These are phyloP conservation scores for Beroe ovata DNA, from an alignment of 37 sponge, comb jelly and placozoan genomes.

Conservation along the genomic window DNA sequence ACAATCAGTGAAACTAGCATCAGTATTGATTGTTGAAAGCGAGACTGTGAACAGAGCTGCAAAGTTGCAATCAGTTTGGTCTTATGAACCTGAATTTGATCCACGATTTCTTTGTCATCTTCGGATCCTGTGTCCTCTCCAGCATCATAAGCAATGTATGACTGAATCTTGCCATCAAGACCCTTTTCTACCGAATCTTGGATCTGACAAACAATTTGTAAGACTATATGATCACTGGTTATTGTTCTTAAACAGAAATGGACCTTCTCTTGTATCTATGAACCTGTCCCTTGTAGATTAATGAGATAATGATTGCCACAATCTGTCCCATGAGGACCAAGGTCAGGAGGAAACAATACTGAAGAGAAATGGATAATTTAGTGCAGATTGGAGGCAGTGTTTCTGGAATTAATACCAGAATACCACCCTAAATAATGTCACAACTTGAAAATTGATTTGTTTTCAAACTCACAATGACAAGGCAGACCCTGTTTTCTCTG, in stretches of 20 bases:
- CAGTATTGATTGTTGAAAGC: too few species aligned
- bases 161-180: not conserved
- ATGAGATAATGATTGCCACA: slow-evolving; percentile 59
- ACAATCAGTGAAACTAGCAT: not conserved
- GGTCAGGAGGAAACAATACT: slow-evolving; percentile 46
- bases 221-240: not conserved
- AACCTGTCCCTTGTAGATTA: slow-evolving; percentile 53
- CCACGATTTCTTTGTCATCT: not conserved
- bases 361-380: too few species aligned
- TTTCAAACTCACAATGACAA: slow-evolving; percentile 47
- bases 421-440: too few species aligned
- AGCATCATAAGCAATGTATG: not conserved
- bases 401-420: too few species aligned
- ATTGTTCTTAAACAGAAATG: too few species aligned
- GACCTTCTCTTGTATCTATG: too few species aligned
- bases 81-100: slow-evolving; percentile 32
- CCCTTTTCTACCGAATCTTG: not conserved
- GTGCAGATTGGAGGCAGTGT: too few species aligned
- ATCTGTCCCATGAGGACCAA: slow-evolving; percentile 59
- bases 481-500: slow-evolving; percentile 25
- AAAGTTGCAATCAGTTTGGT: too few species aligned
- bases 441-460: not conserved
- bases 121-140: not conserved
- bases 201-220: slow-evolving; percentile 22
- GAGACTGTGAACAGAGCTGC: too few species aligned